These are phyloP conservation scores for Gymnosoma rotundatum DNA, from an alignment of 2,888 invertebrate genomes.

Conservation along the genomic window DNA sequence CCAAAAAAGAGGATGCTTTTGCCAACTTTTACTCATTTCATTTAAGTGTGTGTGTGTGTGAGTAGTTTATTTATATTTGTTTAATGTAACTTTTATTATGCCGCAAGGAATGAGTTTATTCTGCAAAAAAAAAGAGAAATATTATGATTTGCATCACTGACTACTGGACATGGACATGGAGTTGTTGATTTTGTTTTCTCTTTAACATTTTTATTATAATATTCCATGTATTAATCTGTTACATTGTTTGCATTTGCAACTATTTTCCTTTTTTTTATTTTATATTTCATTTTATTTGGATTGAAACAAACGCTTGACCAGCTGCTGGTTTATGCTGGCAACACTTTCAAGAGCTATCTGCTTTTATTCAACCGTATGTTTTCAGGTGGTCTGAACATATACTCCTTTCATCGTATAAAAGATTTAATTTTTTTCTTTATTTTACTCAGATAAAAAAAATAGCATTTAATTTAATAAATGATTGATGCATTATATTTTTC, in stretches of 20 bases:
- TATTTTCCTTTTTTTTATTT: slow-evolving; percentile 52
- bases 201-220: slow-evolving; percentile 43
- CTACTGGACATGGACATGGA: slow-evolving; percentile 46
- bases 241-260: slow-evolving; percentile 55
- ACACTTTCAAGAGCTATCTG: slow-evolving; percentile 49
- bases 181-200: slow-evolving; percentile 27
- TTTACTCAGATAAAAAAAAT: not conserved
- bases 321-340: slow-evolving; percentile 69
- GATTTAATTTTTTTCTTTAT: not conserved
- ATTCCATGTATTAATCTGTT: slow-evolving; percentile 65
- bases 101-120: not conserved
- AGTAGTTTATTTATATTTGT: slow-evolving; percentile 11
- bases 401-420: slow-evolving; percentile 19
- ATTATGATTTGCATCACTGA: slow-evolving; percentile 63
- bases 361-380: slow-evolving; percentile 48
- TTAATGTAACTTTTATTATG: slow-evolving; percentile 3
- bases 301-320: slow-evolving; percentile 72
- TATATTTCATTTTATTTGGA: slow-evolving; percentile 64
- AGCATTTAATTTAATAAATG: not conserved
- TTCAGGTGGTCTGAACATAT: slow-evolving; percentile 39
- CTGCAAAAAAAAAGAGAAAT: not conserved
- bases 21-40: slow-evolving; percentile 54
- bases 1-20: slow-evolving; percentile 37
- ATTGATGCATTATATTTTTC: slow-evolving; percentile 27
- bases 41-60: not conserved